phyloP scores from a whole-genome alignment of 2,113 vertebrate species.

The Engraulis encrasicolus region DNA sequence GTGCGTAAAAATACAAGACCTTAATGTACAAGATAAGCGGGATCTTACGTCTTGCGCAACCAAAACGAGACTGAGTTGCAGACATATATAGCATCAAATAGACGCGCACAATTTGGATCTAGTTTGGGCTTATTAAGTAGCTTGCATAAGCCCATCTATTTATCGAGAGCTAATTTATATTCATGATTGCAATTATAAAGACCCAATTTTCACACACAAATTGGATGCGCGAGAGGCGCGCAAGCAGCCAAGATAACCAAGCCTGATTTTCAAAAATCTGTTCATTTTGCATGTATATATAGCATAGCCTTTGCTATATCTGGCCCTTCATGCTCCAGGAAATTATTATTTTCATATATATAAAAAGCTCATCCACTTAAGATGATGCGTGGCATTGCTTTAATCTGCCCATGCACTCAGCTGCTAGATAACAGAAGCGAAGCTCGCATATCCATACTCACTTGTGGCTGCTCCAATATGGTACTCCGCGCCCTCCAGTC shows the following conservation, averaged over 20 bases:
- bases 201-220: too few species aligned
- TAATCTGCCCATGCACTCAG: background rate
- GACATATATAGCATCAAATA: too few species aligned
- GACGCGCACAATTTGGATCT: background rate
- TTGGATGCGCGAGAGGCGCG: too few species aligned
- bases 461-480: background rate
- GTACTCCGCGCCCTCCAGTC: background rate
- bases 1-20: too few species aligned
- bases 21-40: background rate
- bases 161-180: background rate
- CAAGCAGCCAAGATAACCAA: too few species aligned
- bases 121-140: background rate
- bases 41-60: background rate
- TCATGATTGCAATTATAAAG: too few species aligned
- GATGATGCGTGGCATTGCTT: background rate
- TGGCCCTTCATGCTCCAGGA: too few species aligned
- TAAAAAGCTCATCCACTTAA: background rate
- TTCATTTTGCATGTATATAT: too few species aligned
- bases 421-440: background rate
- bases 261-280: too few species aligned
- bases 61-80: background rate
- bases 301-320: too few species aligned
- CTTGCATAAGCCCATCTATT: background rate
- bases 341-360: too few species aligned
- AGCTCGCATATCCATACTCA: background rate